phyloP scores from a whole-genome alignment of 2,797 vertebrate genomes.

The Babyrousa celebensis region DNA sequence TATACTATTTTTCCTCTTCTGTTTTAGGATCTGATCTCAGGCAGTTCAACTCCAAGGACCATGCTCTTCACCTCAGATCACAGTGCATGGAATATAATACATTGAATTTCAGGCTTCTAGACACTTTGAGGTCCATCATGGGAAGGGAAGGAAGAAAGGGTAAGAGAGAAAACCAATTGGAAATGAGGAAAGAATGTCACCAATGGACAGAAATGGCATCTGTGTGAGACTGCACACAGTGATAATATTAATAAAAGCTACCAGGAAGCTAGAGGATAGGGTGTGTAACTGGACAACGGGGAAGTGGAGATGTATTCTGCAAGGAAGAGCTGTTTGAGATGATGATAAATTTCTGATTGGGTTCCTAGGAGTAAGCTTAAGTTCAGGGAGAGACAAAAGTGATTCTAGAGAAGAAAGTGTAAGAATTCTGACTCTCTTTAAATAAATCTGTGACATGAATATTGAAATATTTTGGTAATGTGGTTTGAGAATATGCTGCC shows the following conservation, averaged over 20 bases:
- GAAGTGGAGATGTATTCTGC: conserved; percentile 31
- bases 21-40: conserved; percentile 54
- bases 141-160: background rate
- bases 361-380: background rate
- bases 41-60: background rate
- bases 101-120: background rate
- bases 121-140: background rate
- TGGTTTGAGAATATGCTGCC: background rate
- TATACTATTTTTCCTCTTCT: conserved; percentile 55
- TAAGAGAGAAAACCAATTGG: background rate
- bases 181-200: background rate
- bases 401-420: background rate
- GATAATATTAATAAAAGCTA: background rate
- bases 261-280: background rate
- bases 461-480: background rate
- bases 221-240: background rate
- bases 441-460: background rate
- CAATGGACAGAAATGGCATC: background rate
- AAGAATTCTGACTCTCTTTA: conserved; percentile 20
- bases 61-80: background rate
- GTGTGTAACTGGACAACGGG: background rate
- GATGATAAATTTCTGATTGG: background rate
- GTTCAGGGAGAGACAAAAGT: background rate
- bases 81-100: background rate
- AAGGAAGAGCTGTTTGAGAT: conserved; percentile 10